phyloP scores from a whole-genome alignment of 1,140 invertebrate species.

The Acyrthosiphon pisum region DNA sequence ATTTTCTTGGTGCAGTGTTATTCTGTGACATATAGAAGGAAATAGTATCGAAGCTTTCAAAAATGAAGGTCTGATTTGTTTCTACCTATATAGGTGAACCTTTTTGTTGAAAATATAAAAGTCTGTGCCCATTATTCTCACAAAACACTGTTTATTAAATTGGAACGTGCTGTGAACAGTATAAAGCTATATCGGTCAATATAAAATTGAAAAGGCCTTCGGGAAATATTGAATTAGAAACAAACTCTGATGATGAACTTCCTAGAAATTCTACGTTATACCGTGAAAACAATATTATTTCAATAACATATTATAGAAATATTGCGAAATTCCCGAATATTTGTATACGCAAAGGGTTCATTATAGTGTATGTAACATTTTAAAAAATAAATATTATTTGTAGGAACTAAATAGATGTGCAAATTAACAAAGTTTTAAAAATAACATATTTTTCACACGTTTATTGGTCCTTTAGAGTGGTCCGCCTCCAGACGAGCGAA shows the following conservation, averaged over 20 bases:
- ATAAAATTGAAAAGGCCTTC: background rate
- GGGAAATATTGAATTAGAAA: constrained; percentile 8
- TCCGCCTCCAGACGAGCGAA: background rate
- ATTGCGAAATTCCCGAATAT: background rate
- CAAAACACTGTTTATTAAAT: constrained; percentile 9
- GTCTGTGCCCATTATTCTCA: background rate
- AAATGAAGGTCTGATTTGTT: background rate
- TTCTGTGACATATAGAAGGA: background rate
- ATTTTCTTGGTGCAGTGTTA: background rate
- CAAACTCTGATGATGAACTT: background rate
- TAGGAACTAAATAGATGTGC: background rate
- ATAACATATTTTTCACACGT: background rate
- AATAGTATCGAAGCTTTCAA: background rate
- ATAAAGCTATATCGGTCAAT: background rate
- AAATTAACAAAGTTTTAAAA: background rate
- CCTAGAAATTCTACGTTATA: background rate
- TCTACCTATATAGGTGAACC: background rate
- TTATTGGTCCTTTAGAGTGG: too few species aligned
- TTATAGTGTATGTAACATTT: background rate
- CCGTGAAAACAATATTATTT: background rate
- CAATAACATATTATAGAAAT: background rate
- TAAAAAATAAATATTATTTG: background rate
- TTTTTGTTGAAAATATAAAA: constrained; percentile 12
- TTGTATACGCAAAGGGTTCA: background rate
- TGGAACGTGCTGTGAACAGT: background rate